Evolutionary conservation across 2,113 vertebrate genomes (phyloP), one percentile per base, ranked within the genome.

Genomic region (Prunella fulvescens): DNA sequence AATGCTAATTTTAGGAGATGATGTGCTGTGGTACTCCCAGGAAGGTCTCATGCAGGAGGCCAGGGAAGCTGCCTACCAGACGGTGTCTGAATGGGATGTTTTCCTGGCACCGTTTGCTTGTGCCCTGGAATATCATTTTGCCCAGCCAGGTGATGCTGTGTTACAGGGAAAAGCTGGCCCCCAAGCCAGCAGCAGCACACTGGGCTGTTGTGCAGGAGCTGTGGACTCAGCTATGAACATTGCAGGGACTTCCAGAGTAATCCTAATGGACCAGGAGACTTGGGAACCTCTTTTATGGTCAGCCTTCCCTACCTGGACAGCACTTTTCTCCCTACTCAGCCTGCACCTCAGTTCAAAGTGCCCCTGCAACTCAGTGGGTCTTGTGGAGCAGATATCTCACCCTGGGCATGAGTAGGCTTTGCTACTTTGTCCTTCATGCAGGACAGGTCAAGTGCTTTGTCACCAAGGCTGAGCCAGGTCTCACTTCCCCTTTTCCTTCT

Each of bases 281-380:
- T 47, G 22, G 26, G 7, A 57, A 44, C n/a, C 11, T 81, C n/a
- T 56, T 74, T n/a, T 39, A 40, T 28, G 42, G 39, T 16, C 56
- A 83, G 6, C 22, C 54, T 69, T 72, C 26, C 39, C 50, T 93
- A 28, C 42, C 39, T 26, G 47, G 51, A 40, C n/a, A 81, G 44
- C 29, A 57, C 5, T 35, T 64, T 69, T 40, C 51, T 48, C 48
- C 33, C 37, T 53, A 0, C 24, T 77, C 48, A 60, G 51, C 42
- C 39, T 76, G 35, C 19, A 51, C 24, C 35, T 84, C 29, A 53
- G 7, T 26, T 86, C 23, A 33, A 42, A 29, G 12, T 62, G 50
- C 8, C 15, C 5, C 25, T 35, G n/a, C 12, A 31, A 14, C 62
- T 35, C 3, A 0, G 20, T 0, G 11, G 4, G 14, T 35, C 57